phyloP scores from a whole-genome alignment of 2,113 vertebrate species.

The Spea bombifrons region DNA sequence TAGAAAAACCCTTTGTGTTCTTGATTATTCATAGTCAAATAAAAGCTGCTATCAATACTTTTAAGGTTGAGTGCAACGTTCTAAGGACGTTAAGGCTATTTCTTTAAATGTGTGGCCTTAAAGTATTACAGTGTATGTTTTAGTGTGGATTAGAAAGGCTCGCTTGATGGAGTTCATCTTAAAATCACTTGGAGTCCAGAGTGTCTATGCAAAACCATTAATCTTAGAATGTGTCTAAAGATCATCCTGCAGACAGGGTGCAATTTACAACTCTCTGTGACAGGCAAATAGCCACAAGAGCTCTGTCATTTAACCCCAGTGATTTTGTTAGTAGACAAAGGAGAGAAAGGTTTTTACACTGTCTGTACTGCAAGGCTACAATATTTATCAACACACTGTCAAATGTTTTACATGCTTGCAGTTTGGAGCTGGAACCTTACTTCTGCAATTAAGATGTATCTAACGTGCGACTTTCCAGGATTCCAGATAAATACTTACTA shows the following conservation, averaged over 20 bases:
- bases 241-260: constrained; percentile 66
- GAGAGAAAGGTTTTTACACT: constrained; percentile 57
- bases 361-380: constrained; percentile 57
- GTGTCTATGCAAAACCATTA: constrained; percentile 72
- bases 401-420: constrained; percentile 54
- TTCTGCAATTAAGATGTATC: too few species aligned
- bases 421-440: neutral
- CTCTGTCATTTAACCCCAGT: constrained; percentile 64
- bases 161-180: constrained; percentile 61
- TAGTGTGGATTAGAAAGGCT: constrained; percentile 55
- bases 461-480: too few species aligned
- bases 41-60: too few species aligned
- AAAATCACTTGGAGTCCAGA: constrained; percentile 64
- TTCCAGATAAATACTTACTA: too few species aligned
- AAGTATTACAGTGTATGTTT: constrained; percentile 47
- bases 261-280: constrained; percentile 66
- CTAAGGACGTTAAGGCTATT: too few species aligned
- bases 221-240: constrained; percentile 72
- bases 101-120: too few species aligned
- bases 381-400: constrained; percentile 59
- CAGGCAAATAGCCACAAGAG: constrained; percentile 63
- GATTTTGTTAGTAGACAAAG: constrained; percentile 59
- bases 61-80: too few species aligned
- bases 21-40: too few species aligned
- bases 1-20: too few species aligned